Evolutionary conservation across 2,888 invertebrate species (phyloP).

Genomic region (Axea sp.): DNA sequence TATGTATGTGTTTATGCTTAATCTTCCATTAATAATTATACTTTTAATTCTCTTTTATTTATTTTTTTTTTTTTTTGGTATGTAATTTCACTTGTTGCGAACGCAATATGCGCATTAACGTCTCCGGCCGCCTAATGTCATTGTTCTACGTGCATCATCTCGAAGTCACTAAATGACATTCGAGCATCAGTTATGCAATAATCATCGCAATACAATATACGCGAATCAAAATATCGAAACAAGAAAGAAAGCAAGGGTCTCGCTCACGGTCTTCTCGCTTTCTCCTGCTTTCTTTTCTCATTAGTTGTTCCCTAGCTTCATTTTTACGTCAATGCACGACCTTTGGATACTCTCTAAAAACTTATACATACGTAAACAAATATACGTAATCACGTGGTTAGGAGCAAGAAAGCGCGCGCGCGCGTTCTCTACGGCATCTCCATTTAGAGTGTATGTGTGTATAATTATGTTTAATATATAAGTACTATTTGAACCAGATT

Average conservation of each 20-base stretch:
- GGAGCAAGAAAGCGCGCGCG: conserved; percentile 33
- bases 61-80: conserved; percentile 49
- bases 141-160: conserved; percentile 33
- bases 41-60: conserved; percentile 2
- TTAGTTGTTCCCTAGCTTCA: conserved; percentile 8
- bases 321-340: conserved; percentile 7
- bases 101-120: conserved; percentile 56
- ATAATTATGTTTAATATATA: conserved; percentile 41
- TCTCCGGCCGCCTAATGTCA: conserved; percentile 53
- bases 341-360: conserved; percentile 50
- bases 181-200: conserved; percentile 1
- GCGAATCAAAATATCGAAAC: conserved; percentile 10
- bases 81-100: conserved; percentile 52
- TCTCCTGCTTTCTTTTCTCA: conserved; percentile 1
- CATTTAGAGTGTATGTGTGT: conserved; percentile 1
- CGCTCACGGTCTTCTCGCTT: conserved; percentile 16
- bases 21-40: conserved; percentile 18
- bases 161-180: conserved; percentile 5
- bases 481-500: conserved; percentile 54
- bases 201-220: conserved; percentile 18
- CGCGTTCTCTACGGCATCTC: conserved; percentile 19
- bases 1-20: conserved; percentile 31
- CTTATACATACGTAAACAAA: conserved; percentile 61
- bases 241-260: conserved; percentile 15
- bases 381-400: conserved; percentile 49